These are phyloP conservation scores for Lates japonicus DNA, from an alignment of 2,797 vertebrate genomes.

Conservation along the genomic window DNA sequence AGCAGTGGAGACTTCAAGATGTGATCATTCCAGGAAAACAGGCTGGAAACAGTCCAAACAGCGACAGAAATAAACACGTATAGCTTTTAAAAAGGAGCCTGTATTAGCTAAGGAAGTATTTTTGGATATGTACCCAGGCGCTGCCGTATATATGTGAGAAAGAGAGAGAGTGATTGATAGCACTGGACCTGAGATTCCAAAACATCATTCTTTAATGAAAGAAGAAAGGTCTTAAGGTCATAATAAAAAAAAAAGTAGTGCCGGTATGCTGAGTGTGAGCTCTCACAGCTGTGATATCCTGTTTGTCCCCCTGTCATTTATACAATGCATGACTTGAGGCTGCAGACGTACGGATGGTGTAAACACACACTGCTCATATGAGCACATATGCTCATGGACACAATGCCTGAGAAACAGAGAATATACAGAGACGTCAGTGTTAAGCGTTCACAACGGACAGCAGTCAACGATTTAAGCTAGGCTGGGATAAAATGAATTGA, in stretches of 20 bases:
- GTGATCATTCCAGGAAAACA: conserved; percentile 59
- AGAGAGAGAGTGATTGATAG: conserved; percentile 16
- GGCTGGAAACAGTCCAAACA: conserved; percentile 43
- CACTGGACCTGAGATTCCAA: conserved; percentile 11
- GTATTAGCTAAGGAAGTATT: conserved; percentile 54
- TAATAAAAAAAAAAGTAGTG: background rate
- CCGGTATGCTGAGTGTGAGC: background rate
- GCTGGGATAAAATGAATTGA: conserved; percentile 45
- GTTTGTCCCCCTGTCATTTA: conserved; percentile 5
- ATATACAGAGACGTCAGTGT: conserved; percentile 20
- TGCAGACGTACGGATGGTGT: conserved; percentile 1
- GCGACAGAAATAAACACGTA: conserved; percentile 66
- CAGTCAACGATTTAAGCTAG: conserved; percentile 39
- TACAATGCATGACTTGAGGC: conserved; percentile 18
- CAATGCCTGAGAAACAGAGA: conserved; percentile 16
- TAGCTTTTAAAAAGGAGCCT: conserved; percentile 42
- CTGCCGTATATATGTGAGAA: conserved; percentile 14
- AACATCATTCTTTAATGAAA: conserved; percentile 42
- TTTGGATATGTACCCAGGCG: conserved; percentile 49
- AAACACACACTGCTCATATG: conserved; percentile 1
- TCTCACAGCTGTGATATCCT: conserved; percentile 18
- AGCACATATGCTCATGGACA: background rate
- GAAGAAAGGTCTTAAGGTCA: conserved; percentile 26
- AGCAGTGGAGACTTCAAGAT: conserved; percentile 67
- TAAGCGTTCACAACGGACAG: conserved; percentile 43